A percentile compares a stretch with the other conserved stretches of the same genome.
These are phyloP conservation scores for Laticauda colubrina DNA, from an alignment of 2,113 vertebrate species.

Conservation along the genomic window DNA sequence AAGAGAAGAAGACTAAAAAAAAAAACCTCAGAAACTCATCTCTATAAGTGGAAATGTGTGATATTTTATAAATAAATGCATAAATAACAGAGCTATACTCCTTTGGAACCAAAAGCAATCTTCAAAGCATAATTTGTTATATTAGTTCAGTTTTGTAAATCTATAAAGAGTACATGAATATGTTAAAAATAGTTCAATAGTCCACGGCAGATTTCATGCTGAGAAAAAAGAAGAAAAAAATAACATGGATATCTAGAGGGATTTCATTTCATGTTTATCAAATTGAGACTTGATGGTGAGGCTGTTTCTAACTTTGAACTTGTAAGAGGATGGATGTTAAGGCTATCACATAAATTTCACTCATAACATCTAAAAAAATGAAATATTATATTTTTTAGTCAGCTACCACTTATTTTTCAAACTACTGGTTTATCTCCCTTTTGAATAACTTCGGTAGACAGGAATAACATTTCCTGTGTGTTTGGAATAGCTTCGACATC, in stretches of 20 bases:
- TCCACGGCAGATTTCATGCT: background rate
- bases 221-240: background rate
- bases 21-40: background rate
- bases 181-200: background rate
- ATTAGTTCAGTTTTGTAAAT: background rate
- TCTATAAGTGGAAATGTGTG: background rate
- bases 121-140: background rate
- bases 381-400: background rate
- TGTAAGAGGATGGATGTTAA: background rate
- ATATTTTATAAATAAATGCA: background rate
- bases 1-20: background rate
- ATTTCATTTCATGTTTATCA: background rate
- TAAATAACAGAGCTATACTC: background rate
- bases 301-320: background rate
- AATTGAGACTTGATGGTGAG: background rate
- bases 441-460: background rate
- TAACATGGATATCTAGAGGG: background rate
- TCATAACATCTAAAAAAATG: background rate
- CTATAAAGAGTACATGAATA: background rate
- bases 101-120: background rate
- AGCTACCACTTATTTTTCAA: background rate
- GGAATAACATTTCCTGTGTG: background rate
- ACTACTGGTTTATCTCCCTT: background rate
- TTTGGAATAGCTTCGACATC: background rate
- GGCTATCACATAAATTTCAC: background rate